Base-by-base conservation (phyloP, 2,113 vertebrate species). In the Tichodroma muraria region DNA sequence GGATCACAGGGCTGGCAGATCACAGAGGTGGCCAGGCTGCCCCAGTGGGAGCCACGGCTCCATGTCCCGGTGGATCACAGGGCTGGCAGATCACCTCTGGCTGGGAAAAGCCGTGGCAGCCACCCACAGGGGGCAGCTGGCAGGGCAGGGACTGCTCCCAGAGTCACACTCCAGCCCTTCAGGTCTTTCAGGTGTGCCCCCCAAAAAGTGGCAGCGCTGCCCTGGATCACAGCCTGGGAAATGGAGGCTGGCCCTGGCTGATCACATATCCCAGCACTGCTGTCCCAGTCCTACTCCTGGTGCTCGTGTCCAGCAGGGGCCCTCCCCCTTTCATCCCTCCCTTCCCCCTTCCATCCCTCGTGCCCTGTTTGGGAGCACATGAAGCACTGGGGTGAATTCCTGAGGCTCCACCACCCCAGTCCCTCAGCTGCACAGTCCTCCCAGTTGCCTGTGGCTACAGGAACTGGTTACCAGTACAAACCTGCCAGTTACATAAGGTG, bases 41-140 rank as follows among this genome's bases (percentile, higher is more conserved):
- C 31, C 66, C 15, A 15, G 15, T 6, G 13, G 15, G n/a, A 69
- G 5, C 27, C 47, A 31, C 22, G 7, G 50, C 50, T 78, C 47
- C 0, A 0, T 12, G 10, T 42, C 37, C 75, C 2, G 1, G 8
- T 5, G 59, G 59, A 40, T 52, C 47, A n/a, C 60, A 8, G 9
- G 38, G 15, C 15, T 66, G 61, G 22, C 24, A 3, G 4, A 2
- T 37, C 20, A 50, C 30, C 7, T 70, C 35, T 2, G 2, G 21
- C 1, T 1, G 28, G 31, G 38, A 44, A 53, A 21, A 40, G 19
- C 70, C 5, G 0, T 5, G 24, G 15, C 53, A 57, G n/a, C 21
- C 82, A 42, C 4, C 0, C 59, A 35, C 1, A 0, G 12, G 45
- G 57, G 37, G 30, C 1, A 3, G 40, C 69, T 61, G 60, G 42